phyloP scores from a whole-genome alignment of 2,797 vertebrate genomes.

The Fistularia commersonii region DNA sequence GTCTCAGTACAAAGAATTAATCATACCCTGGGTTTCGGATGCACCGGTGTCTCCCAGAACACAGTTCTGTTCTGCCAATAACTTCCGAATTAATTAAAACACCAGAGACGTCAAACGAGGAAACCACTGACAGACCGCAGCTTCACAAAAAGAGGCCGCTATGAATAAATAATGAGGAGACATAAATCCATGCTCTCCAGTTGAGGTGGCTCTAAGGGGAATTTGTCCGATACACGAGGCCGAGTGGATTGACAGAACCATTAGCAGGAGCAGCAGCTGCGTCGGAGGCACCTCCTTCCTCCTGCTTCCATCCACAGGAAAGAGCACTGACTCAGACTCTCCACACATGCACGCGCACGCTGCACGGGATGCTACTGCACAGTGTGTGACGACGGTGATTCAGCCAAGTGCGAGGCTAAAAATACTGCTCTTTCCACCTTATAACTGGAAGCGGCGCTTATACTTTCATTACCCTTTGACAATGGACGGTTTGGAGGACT shows the following conservation, averaged over 20 bases:
- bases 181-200: constrained; percentile 9
- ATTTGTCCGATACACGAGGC: constrained; percentile 25
- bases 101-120: too few species aligned
- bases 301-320: constrained; percentile 36
- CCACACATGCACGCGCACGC: constrained; percentile 8
- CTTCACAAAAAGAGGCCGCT: too few species aligned
- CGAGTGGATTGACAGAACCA: constrained; percentile 17
- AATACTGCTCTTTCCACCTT: constrained; percentile 26
- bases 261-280: neutral
- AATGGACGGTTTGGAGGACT: neutral
- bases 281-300: constrained; percentile 14
- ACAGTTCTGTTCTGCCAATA: too few species aligned
- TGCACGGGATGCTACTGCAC: constrained; percentile 19
- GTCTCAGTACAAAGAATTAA: too few species aligned
- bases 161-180: neutral
- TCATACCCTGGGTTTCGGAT: too few species aligned
- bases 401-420: constrained; percentile 18
- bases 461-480: neutral
- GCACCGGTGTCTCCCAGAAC: too few species aligned
- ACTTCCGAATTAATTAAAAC: too few species aligned
- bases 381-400: constrained; percentile 24
- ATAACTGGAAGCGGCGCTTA: neutral
- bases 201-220: constrained; percentile 15
- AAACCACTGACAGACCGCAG: too few species aligned
- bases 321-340: constrained; percentile 50